Evolutionary conservation across 2,888 invertebrate species (phyloP), one percentile per base, ranked within the genome.

Genomic region (Orthosia gracilis): DNA sequence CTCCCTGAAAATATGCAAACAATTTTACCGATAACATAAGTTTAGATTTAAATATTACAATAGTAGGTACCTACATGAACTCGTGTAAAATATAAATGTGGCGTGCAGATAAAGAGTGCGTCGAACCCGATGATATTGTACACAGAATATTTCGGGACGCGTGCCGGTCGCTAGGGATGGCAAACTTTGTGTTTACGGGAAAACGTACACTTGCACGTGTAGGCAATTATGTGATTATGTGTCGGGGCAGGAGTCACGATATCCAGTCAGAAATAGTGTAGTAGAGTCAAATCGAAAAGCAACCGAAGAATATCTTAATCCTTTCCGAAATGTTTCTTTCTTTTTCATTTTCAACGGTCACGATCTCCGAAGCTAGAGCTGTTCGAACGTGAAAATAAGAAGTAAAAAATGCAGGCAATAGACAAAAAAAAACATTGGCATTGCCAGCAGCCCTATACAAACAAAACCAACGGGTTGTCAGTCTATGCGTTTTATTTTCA

Each of bases 71-170:
- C 15, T n/a, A 50, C 21, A 59, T 69, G 15, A 63, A 64, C 21
- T 62, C 15, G 13, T 58, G 45, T 62, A 70, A 66, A 78, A 52
- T 73, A 73, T 80, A 50, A 50, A 50, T 62, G 64, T 73, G 7
- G 72, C 71, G 67, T 65, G 74, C 69, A 84, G 88, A 90, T 90
- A 90, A 90, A 90, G 80, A 84, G 91, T 86, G 52, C 84, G 82
- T 81, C 59, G 84, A 90, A 83, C 88, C 23, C 69, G 62, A 80
- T 80, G 87, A 88, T 88, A 85, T 78, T 85, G 80, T 80, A 65
- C 69, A 62, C 57, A 75, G 73, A 77, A 73, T 83, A 85, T 82
- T 77, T 86, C 73, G 70, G 74, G 78, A 78, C 76, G 76, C 73
- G 23, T 62, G 58, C 67, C 40, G 54, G 21, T 52, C 58, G 58